phyloP scores from a whole-genome alignment of 2,797 vertebrate species.

The Trachurus trachurus region DNA sequence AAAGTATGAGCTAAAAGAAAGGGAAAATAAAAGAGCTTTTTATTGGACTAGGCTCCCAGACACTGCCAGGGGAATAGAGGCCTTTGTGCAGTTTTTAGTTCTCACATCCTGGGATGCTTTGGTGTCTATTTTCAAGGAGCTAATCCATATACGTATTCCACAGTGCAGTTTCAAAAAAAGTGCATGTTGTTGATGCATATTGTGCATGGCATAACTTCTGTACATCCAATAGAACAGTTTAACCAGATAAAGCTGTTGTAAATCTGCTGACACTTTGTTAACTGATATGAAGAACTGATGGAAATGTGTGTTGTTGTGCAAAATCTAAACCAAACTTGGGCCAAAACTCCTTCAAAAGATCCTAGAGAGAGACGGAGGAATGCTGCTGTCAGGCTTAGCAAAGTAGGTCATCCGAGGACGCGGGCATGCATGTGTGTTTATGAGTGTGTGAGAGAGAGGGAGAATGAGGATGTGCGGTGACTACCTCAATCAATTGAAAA shows the following conservation, averaged over 20 bases:
- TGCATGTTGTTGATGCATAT: slow-evolving; percentile 7
- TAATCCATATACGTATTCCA: slow-evolving; percentile 11
- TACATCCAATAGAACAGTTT: slow-evolving; percentile 1
- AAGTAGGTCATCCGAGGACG: slow-evolving; percentile 65
- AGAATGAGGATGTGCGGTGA: slow-evolving; percentile 51
- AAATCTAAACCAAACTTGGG: slow-evolving; percentile 58
- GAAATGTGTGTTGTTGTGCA: slow-evolving; percentile 45
- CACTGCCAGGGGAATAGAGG: slow-evolving; percentile 49
- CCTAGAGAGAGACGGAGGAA: slow-evolving; percentile 58
- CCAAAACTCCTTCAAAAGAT: slow-evolving; percentile 59
- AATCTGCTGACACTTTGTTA: slow-evolving; percentile 20
- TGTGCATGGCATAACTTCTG: background rate
- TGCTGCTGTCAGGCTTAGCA: slow-evolving; percentile 50
- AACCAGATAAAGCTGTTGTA: slow-evolving; percentile 14
- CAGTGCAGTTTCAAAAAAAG: slow-evolving; percentile 9
- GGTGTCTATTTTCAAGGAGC: slow-evolving; percentile 26
- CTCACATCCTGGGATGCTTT: slow-evolving; percentile 25
- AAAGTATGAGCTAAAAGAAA: slow-evolving; percentile 67
- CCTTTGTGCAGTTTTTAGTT: slow-evolving; percentile 48
- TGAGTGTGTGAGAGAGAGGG: slow-evolving; percentile 40
- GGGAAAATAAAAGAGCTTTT: slow-evolving; percentile 59
- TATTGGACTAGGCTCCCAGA: slow-evolving; percentile 62
- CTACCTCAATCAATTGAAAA: slow-evolving; percentile 69
- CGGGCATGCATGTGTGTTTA: slow-evolving; percentile 48
- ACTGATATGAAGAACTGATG: slow-evolving; percentile 33